Conservation (phyloP, 2,113 vertebrate genomes). For the Nothocercus julius region DNA sequence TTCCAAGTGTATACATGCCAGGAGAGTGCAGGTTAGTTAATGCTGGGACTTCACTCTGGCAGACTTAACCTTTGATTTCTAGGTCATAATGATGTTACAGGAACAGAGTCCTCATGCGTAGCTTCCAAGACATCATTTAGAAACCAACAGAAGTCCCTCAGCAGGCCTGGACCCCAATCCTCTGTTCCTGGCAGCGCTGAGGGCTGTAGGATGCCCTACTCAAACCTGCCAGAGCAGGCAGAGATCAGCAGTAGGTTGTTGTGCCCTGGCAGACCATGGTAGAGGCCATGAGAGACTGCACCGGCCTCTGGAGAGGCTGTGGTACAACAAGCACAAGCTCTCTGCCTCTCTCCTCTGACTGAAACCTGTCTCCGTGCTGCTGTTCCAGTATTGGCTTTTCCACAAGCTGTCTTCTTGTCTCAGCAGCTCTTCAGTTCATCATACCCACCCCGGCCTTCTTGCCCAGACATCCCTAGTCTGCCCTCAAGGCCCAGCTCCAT, state of each 20-base stretch:
- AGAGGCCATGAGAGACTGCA: accelerated
- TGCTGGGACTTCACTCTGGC: background rate
- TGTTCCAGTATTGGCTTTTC: background rate
- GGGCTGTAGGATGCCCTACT: accelerated
- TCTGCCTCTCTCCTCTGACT: background rate
- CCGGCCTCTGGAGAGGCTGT: background rate
- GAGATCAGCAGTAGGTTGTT: background rate
- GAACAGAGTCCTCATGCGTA: accelerated
- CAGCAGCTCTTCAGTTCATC: background rate
- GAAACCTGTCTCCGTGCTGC: background rate
- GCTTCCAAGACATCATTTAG: background rate
- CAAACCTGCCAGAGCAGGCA: background rate
- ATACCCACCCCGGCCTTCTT: too few relatives aligned
- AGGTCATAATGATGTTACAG: accelerated
- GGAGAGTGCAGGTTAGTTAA: background rate
- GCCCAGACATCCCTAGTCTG: background rate
- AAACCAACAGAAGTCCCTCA: background rate
- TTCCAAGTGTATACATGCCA: background rate
- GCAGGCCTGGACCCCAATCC: too few relatives aligned
- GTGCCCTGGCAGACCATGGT: background rate
- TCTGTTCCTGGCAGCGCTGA: too few relatives aligned
- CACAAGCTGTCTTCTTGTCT: background rate
- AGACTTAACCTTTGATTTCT: background rate
- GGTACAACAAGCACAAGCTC: background rate
- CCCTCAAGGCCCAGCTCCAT: too few relatives aligned